Conservation (phyloP, 2,113 vertebrate genomes). For the Sturnus vulgaris region DNA sequence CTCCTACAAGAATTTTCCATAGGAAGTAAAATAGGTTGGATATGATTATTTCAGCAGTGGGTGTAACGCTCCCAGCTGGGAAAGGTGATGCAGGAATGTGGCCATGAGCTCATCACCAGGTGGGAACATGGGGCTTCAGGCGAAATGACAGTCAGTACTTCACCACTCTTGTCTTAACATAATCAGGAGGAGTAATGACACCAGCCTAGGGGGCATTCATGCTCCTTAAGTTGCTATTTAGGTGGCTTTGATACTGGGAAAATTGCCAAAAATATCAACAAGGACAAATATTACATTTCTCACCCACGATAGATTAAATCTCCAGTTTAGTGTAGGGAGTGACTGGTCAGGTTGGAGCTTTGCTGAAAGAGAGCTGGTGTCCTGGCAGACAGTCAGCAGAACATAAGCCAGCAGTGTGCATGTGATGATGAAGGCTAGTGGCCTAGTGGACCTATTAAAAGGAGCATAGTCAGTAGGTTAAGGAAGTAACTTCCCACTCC, state of each 20-base stretch:
- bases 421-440: neutral
- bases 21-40: neutral
- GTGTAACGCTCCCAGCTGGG: accelerated
- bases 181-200: neutral
- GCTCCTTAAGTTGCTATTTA: neutral
- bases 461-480: neutral
- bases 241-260: neutral
- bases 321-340: neutral
- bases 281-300: neutral
- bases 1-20: neutral
- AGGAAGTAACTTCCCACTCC: neutral
- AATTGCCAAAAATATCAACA: neutral
- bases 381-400: neutral
- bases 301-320: neutral
- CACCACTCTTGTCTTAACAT: neutral
- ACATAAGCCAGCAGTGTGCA: accelerated
- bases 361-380: neutral
- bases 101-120: neutral
- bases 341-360: neutral
- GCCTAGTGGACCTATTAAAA: neutral
- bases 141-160: neutral
- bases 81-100: neutral
- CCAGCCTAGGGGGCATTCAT: neutral
- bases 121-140: neutral
- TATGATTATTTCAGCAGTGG: neutral